Conservation (phyloP, 2,797 vertebrate genomes). For the Tapirus indicus region DNA sequence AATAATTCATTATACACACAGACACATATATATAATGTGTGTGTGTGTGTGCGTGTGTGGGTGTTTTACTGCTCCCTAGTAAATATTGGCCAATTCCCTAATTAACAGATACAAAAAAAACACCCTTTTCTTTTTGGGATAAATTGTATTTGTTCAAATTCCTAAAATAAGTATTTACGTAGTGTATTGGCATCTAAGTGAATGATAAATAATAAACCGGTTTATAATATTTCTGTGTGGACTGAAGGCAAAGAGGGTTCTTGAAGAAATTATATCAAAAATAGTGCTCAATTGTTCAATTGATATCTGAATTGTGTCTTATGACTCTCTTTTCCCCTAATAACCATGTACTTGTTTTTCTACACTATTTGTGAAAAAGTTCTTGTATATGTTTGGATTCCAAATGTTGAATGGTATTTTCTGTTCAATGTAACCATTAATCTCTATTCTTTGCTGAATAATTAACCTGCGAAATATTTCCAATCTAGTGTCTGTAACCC, state of each 20-base stretch:
- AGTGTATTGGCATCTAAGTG: background rate
- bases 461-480: background rate
- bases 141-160: conserved; percentile 1
- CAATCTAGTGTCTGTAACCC: background rate
- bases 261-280: background rate
- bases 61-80: background rate
- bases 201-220: background rate
- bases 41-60: too few species aligned
- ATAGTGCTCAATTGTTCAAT: background rate
- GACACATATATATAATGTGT: background rate
- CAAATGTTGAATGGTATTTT: background rate
- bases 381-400: background rate
- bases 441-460: background rate
- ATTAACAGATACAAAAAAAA: background rate
- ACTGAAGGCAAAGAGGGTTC: background rate
- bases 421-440: background rate
- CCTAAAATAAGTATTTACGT: background rate
- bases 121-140: background rate
- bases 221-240: conserved; percentile 47
- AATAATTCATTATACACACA: background rate
- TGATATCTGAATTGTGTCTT: background rate
- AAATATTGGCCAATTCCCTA: background rate
- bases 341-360: background rate
- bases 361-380: background rate
- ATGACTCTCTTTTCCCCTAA: background rate